A percentile compares a stretch with the other conserved stretches of the same genome.
Conservation (phyloP, 2,113 vertebrate genomes). For the Corapipo altera region DNA sequence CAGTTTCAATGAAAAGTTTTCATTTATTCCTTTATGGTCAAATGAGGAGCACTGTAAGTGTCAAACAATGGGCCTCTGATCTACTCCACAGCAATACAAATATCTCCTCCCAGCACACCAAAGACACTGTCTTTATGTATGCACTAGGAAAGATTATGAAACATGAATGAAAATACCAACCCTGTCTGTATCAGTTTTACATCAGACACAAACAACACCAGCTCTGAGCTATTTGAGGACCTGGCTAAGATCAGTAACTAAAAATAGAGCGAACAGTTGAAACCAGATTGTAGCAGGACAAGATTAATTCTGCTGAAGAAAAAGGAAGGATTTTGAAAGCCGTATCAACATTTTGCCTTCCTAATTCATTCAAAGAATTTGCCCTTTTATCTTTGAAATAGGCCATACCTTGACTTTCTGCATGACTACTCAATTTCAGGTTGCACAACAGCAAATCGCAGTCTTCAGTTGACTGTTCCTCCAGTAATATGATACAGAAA, state of each 20-base stretch:
- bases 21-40: not conserved
- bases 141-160: constrained; percentile 24
- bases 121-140: not conserved
- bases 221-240: constrained; percentile 46
- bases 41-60: accelerated
- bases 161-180: constrained; percentile 52
- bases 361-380: not conserved
- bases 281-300: constrained; percentile 34
- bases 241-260: constrained; percentile 38
- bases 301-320: constrained; percentile 31
- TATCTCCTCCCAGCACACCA: not conserved
- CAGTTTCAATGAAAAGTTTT: not conserved
- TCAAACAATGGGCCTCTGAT: not conserved
- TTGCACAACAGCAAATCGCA: not conserved
- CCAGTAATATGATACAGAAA: constrained; percentile 6
- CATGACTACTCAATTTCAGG: not conserved
- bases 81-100: not conserved
- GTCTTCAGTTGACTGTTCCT: not conserved
- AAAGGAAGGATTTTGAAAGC: constrained; percentile 31
- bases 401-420: not conserved
- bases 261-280: constrained; percentile 43
- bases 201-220: constrained; percentile 61
- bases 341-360: not conserved
- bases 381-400: not conserved
- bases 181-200: constrained; percentile 46